Base-by-base conservation (phyloP, 2,113 vertebrate genomes). In the Cepphus grylle region DNA sequence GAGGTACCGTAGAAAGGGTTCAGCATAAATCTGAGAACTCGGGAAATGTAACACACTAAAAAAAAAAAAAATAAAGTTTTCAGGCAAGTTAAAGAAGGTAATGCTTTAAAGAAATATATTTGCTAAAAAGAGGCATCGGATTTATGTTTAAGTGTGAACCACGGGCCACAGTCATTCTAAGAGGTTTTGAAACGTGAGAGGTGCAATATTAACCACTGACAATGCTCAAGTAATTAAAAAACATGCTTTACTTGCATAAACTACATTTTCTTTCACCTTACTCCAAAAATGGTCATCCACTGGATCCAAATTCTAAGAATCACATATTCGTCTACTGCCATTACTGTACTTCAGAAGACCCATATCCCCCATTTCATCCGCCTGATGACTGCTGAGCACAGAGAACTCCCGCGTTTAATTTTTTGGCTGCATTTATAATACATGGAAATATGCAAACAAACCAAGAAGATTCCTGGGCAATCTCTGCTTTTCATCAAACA, bases 401-500 rank as follows among this genome's bases (percentile, higher is more conserved):
- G 38, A 84, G 32, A 78, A 58, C 18, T 88, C 45, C 65, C 49
- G 85, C 38, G 6, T 20, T 52, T 45, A 21, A 43, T 45, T 84
- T 86, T 80, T 45, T 67, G 32, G 30, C 76, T 92, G 63, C 40
- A 52, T 92, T 88, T 88, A 21, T 62, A 90, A 92, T 19, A 55
- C 19, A 59, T 10, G 52, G 69, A 87, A 84, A 84, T 62, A 84
- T 42, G 63, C 56, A 86, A 79, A 94, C 4, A 73, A 93, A 71
- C 6, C n/a, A 42, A 52, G 66, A 67, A 93, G 91, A 96, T 86
- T 91, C 86, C 86, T 49, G 12, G 43, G 83, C 94, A 94, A 96
- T 96, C 94, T 95, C 86, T 79, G 93, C 61, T 92, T 56, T 18
- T 70, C 88, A 93, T 96, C 94, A 95, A 17, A 61, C 94, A 86